These are phyloP conservation scores for Bradypodion pumilum DNA, from an alignment of 2,797 vertebrate genomes.

Conservation along the genomic window DNA sequence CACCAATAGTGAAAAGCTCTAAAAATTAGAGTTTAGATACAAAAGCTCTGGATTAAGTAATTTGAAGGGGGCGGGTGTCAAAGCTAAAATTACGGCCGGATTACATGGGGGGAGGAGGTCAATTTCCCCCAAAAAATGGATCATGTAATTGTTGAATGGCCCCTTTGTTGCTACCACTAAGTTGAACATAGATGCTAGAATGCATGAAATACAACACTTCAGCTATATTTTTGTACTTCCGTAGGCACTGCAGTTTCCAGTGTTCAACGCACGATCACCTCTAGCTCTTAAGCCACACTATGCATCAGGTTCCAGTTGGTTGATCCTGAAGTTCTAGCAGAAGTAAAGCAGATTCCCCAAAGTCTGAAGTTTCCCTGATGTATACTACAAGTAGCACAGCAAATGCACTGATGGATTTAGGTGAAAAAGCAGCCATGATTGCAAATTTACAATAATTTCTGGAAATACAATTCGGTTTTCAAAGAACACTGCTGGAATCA, in stretches of 20 bases:
- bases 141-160: too few relatives aligned
- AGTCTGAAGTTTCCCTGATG: background rate
- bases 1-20: too few relatives aligned
- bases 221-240: background rate
- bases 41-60: too few relatives aligned
- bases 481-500: constrained; percentile 4
- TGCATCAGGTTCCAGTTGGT: background rate
- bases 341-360: background rate
- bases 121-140: too few relatives aligned
- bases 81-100: too few relatives aligned
- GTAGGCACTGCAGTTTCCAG: background rate
- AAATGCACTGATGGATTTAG: background rate
- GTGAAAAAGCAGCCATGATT: background rate
- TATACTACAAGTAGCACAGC: background rate
- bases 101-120: too few relatives aligned
- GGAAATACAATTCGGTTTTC: background rate
- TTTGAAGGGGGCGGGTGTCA: too few relatives aligned
- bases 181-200: background rate
- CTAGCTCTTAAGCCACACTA: background rate
- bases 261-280: background rate
- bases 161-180: too few relatives aligned
- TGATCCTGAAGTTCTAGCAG: background rate
- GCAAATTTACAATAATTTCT: background rate
- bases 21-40: too few relatives aligned
- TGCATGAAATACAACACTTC: background rate